Percentiles rank a stretch among this genome's conserved stretches.
These are phyloP conservation scores for Synanthedon vespiformis DNA, from an alignment of 2,888 invertebrate genomes.

Conservation along the genomic window DNA sequence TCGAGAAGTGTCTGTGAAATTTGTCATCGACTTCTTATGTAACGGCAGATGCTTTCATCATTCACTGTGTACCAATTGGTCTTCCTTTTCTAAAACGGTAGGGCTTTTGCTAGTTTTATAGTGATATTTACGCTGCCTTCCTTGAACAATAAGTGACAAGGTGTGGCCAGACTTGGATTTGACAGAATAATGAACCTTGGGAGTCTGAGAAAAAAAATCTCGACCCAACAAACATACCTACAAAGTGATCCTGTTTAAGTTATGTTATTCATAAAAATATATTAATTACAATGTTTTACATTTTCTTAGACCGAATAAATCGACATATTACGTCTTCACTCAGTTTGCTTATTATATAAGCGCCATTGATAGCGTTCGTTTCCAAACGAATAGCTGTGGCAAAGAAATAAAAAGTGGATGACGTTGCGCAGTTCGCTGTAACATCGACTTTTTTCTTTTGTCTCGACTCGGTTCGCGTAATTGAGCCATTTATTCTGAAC, in stretches of 20 bases:
- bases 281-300: no score
- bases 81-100: no score
- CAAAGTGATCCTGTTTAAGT: no score
- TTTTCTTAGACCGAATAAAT: neutral
- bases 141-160: no score
- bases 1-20: slow-evolving; percentile 8
- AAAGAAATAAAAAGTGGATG: slow-evolving; percentile 3
- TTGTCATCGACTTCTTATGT: slow-evolving; percentile 6
- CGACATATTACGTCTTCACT: neutral
- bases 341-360: neutral
- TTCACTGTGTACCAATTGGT: neutral
- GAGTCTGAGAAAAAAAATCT: no score
- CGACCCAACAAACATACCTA: no score
- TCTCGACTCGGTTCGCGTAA: neutral
- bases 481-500: neutral
- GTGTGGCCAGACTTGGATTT: no score
- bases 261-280: no score
- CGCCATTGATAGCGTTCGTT: neutral
- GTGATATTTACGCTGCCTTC: no score
- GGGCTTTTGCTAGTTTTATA: no score
- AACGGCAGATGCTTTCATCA: slow-evolving; percentile 1
- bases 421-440: slow-evolving; percentile 4
- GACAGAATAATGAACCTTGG: no score
- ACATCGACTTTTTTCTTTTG: slow-evolving; percentile 2
- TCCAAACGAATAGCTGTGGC: neutral